A percentile compares a stretch with the other conserved stretches of the same genome.
Evolutionary conservation across 2,888 invertebrate genomes (phyloP).

Genomic region (Drosophila robusta): DNA sequence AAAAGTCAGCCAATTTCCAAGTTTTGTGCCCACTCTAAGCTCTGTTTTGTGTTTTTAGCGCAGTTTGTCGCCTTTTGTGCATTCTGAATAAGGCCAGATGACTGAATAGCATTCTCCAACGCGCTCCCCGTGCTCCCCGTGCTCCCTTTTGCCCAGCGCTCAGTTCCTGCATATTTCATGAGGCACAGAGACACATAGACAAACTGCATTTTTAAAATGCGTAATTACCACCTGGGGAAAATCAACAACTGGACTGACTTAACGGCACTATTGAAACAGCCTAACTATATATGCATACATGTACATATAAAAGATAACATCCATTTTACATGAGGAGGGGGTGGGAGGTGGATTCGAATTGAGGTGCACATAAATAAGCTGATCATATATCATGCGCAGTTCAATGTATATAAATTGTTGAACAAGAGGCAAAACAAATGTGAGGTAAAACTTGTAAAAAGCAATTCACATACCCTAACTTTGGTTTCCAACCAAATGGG

Average conservation of each 20-base stretch:
- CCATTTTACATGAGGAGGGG: slow-evolving; percentile 9
- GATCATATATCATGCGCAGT: slow-evolving; percentile 26
- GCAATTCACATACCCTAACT: background rate
- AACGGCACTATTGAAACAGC: slow-evolving; percentile 12
- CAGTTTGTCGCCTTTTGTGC: slow-evolving; percentile 28
- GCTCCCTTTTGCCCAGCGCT: background rate
- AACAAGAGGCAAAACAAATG: too few relatives aligned
- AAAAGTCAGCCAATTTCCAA: slow-evolving; percentile 12
- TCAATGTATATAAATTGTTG: slow-evolving; percentile 3
- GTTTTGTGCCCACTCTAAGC: background rate
- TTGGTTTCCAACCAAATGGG: background rate
- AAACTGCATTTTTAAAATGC: slow-evolving; percentile 61
- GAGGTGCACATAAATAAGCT: slow-evolving; percentile 21
- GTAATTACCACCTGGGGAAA: slow-evolving; percentile 68
- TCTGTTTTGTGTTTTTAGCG: background rate
- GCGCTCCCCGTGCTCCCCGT: too few relatives aligned
- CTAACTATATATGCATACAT: slow-evolving; percentile 6
- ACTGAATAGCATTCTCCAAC: background rate
- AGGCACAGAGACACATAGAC: slow-evolving; percentile 15
- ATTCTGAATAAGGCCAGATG: slow-evolving; percentile 36
- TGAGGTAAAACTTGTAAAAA: background rate
- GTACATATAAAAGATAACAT: slow-evolving; percentile 17
- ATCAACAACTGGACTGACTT: slow-evolving; percentile 52
- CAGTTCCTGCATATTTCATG: slow-evolving; percentile 45
- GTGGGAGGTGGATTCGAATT: background rate